Evolutionary conservation across 2,113 vertebrate species (phyloP).

Genomic region (Myotis lucifugus): DNA sequence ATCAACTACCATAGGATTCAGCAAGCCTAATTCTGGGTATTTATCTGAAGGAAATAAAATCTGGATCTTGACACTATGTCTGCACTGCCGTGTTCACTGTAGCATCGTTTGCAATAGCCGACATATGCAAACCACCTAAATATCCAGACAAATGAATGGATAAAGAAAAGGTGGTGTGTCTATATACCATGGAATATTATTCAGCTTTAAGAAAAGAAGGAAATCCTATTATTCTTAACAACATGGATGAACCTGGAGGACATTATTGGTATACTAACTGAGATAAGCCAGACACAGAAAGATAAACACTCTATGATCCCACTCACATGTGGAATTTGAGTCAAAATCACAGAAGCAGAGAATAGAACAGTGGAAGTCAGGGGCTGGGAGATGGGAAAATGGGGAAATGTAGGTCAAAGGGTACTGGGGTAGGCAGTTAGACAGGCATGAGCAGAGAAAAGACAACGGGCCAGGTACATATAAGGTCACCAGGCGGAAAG

Average conservation of each 20-base stretch:
- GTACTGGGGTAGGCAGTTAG: background rate
- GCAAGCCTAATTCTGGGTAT: background rate
- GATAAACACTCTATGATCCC: background rate
- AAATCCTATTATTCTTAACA: background rate
- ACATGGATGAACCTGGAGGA: background rate
- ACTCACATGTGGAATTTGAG: background rate
- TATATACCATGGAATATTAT: background rate
- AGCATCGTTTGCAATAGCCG: background rate
- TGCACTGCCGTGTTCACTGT: background rate
- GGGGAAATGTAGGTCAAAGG: background rate
- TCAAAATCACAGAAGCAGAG: background rate
- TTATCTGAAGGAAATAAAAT: background rate
- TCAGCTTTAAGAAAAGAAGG: background rate
- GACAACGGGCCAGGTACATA: background rate
- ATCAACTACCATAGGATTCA: background rate
- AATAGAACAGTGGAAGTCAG: background rate
- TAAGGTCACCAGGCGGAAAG: background rate
- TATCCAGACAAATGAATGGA: background rate
- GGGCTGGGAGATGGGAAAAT: no score
- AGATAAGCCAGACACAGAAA: background rate
- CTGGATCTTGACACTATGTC: background rate
- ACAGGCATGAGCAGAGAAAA: background rate
- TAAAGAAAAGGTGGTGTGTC: background rate
- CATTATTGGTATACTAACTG: background rate
- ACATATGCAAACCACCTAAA: background rate